Evolutionary conservation across 2,113 vertebrate species (phyloP).

Genomic region (Hemichromis elongatus): DNA sequence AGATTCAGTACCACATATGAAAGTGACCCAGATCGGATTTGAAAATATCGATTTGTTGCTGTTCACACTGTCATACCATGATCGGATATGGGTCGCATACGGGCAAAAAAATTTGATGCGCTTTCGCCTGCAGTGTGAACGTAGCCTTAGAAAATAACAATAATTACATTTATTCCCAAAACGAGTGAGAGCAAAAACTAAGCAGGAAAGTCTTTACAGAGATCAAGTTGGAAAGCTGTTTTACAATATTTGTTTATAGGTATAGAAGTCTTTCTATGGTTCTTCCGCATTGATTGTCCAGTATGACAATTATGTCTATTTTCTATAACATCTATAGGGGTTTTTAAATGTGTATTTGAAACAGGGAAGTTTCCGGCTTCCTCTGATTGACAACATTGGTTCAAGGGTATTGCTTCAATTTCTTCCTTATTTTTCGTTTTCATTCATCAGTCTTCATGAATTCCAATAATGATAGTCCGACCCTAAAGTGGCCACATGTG

Average conservation of each 20-base stretch:
- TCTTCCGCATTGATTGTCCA: background rate
- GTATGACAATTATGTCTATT: background rate
- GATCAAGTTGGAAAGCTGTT: background rate
- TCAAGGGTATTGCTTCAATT: background rate
- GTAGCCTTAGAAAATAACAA: no score
- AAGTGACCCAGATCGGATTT: no score
- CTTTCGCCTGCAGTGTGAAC: no score
- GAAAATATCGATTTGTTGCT: no score
- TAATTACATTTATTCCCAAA: background rate
- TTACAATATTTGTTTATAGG: background rate
- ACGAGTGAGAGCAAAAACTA: background rate
- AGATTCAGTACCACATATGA: no score
- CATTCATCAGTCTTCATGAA: background rate
- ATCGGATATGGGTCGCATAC: no score
- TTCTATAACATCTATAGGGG: background rate
- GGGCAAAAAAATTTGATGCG: no score
- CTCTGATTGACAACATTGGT: background rate
- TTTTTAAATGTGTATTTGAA: background rate
- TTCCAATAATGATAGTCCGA: background rate
- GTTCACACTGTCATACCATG: no score
- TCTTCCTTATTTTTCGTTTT: background rate
- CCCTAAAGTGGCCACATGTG: background rate
- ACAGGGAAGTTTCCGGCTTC: background rate
- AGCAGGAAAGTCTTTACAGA: background rate
- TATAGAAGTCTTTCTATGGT: background rate